Evolutionary conservation across 2,888 invertebrate species (phyloP), one percentile per base, ranked within the genome.

Genomic region (Orgyia antiqua): DNA sequence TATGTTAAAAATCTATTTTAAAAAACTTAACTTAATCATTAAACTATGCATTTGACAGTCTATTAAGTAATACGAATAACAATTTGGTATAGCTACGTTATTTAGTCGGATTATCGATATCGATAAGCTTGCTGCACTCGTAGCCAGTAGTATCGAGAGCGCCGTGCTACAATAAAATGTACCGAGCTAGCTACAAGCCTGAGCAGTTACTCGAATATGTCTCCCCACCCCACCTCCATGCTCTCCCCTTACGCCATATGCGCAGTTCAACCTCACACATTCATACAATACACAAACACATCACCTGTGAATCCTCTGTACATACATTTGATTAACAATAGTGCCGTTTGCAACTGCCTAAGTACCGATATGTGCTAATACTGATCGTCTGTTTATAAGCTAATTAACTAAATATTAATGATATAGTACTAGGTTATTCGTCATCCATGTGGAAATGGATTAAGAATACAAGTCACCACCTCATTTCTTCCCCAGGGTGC

Each of bases 111-210:
- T 64, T 69, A 80, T 82, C 80, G 80, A 79, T 68, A 74, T 78
- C 76, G 76, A 74, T 74, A 82, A 74, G 73, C 57, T 38, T 40
- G 50, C 63, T 51, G 63, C 65, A 65, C 72, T 63, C 62, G 49
- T 56, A 61, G 55, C 53, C 68, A 65, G 72, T 65, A 73, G 77
- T 78, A 82, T 80, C 79, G 75, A 75, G 74, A 78, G 79, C 77
- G 71, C 72, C 71, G 69, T 75, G 80, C 76, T 83, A 83, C 83
- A 84, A 83, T 86, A 84, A 86, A 86, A 84, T 80, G 82, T 86
- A 82, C 79, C 75, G 65, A 77, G 78, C 79, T 76, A 77, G 82
- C 78, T 82, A 78, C 80, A 75, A 78, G 76, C 79, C 72, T 72
- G 79, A 82, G 80, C 83, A 79, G 83, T 80, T 78, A 78, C 74